phyloP scores from a whole-genome alignment of 2,888 invertebrate genomes.

The Beris morrisii region DNA sequence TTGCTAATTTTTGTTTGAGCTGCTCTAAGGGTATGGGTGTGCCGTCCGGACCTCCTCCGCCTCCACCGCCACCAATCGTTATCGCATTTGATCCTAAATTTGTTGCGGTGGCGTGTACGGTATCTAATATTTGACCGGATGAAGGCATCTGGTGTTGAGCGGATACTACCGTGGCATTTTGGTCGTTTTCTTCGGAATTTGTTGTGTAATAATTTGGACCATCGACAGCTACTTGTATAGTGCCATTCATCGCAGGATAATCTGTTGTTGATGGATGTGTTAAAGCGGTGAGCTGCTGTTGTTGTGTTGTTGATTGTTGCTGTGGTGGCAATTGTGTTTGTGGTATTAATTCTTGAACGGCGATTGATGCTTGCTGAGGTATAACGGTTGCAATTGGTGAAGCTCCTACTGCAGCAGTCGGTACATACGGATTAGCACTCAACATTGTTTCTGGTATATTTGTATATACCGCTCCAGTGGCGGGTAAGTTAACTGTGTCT shows the following conservation, averaged over 20 bases:
- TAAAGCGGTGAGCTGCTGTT: neutral
- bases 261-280: conserved; percentile 15
- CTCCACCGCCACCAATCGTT: conserved; percentile 35
- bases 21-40: conserved; percentile 66
- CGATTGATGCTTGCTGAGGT: conserved; percentile 43
- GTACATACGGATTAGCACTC: conserved; percentile 52
- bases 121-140: conserved; percentile 5
- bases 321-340: conserved; percentile 41
- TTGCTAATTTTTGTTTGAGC: conserved; percentile 75
- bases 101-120: conserved; percentile 24
- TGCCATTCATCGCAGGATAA: conserved; percentile 36
- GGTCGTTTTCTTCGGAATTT: conserved; percentile 15
- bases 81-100: conserved; percentile 39
- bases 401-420: conserved; percentile 47
- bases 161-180: neutral
- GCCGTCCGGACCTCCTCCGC: conserved; percentile 33
- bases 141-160: conserved; percentile 25
- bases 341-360: conserved; percentile 38
- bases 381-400: conserved; percentile 50
- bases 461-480: conserved; percentile 67
- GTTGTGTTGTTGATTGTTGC: conserved; percentile 37
- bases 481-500: conserved; percentile 75
- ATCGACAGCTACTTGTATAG: conserved; percentile 41
- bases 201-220: conserved; percentile 40
- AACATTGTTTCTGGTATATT: conserved; percentile 68